phyloP scores from a whole-genome alignment of 2,888 invertebrate genomes.

The Vannuccia rotundouncinata region DNA sequence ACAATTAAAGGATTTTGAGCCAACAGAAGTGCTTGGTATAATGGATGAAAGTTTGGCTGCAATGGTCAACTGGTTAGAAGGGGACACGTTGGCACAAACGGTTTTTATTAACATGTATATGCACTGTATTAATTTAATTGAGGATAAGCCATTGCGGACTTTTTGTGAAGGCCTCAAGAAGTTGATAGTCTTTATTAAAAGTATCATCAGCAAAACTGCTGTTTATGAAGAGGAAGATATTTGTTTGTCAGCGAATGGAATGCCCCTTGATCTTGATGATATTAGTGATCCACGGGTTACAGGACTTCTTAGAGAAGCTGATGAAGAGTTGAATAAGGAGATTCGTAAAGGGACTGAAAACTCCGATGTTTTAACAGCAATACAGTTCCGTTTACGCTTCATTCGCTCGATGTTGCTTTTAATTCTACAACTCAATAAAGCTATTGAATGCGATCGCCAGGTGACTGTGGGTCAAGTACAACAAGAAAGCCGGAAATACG shows the following conservation, averaged over 20 bases:
- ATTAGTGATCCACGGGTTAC: conserved; percentile 73
- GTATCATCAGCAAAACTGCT: neutral
- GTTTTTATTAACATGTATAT: conserved; percentile 91
- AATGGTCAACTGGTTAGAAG: conserved; percentile 90
- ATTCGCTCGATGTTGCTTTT: conserved; percentile 18
- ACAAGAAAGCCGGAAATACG: conserved; percentile 9
- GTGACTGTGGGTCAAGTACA: neutral
- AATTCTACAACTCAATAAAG: neutral
- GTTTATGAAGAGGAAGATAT: conserved; percentile 72
- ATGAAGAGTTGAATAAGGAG: conserved; percentile 68
- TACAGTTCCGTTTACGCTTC: conserved; percentile 5
- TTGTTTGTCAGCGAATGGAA: conserved; percentile 83
- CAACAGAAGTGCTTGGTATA: conserved; percentile 77
- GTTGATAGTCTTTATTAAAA: conserved; percentile 7
- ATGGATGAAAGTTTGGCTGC: conserved; percentile 88
- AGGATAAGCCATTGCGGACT: neutral
- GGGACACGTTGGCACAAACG: conserved; percentile 77
- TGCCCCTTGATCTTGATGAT: conserved; percentile 66
- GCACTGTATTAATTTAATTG: conserved; percentile 59
- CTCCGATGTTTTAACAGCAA: neutral
- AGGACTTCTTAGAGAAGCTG: conserved; percentile 77
- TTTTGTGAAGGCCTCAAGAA: conserved; percentile 30
- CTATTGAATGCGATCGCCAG: neutral
- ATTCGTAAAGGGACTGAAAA: neutral
- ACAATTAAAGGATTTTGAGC: conserved; percentile 62